Evolutionary conservation across 2,888 invertebrate species (phyloP).

Genomic region (Unio pictorum): DNA sequence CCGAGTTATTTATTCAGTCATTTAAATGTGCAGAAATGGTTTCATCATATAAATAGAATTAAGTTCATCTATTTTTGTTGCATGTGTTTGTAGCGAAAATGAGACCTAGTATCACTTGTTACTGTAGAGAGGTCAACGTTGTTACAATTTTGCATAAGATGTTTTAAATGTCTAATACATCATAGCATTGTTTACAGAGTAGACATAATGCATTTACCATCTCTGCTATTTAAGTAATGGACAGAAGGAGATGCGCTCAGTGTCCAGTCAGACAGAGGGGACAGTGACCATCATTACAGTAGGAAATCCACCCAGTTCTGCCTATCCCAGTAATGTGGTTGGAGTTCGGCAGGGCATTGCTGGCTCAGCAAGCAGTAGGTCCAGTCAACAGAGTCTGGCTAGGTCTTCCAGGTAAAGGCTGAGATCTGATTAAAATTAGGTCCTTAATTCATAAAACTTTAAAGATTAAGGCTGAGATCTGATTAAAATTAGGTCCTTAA

Average conservation of each 20-base stretch:
- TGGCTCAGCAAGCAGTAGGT: slow-evolving; percentile 41
- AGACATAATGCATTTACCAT: background rate
- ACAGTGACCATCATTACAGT: slow-evolving; percentile 68
- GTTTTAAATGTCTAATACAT: too few relatives aligned
- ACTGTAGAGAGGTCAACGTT: too few relatives aligned
- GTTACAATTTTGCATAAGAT: too few relatives aligned
- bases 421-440: background rate
- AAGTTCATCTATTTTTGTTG: too few relatives aligned
- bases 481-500: too few relatives aligned
- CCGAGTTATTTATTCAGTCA: too few relatives aligned
- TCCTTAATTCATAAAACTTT: too few relatives aligned
- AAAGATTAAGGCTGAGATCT: background rate
- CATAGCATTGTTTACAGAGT: too few relatives aligned
- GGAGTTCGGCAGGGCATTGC: slow-evolving; percentile 49
- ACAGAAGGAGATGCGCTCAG: slow-evolving; percentile 56
- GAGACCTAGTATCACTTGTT: too few relatives aligned
- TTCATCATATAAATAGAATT: too few relatives aligned
- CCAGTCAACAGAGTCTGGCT: slow-evolving; percentile 56
- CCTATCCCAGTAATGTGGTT: slow-evolving; percentile 57
- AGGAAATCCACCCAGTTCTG: slow-evolving; percentile 59
- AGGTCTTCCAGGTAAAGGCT: slow-evolving; percentile 49
- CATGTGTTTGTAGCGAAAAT: too few relatives aligned
- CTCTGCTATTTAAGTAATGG: slow-evolving; percentile 19
- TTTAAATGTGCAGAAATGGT: too few relatives aligned
- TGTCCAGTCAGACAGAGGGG: slow-evolving; percentile 68